Conservation (phyloP, 2,888 invertebrate genomes). For the Quadroppia sp. region DNA sequence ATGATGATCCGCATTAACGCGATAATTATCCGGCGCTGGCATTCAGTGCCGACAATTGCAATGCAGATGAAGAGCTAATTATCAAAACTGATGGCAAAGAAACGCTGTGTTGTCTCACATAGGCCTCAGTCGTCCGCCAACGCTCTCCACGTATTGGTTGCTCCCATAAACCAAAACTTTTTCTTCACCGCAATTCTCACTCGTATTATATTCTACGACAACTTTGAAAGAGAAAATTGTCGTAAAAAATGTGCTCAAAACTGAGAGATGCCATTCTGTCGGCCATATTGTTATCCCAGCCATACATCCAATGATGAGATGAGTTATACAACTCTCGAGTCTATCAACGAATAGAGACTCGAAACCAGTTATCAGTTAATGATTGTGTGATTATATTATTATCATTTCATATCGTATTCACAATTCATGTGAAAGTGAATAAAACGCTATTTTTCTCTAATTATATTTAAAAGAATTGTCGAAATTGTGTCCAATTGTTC, state of each 20-base stretch:
- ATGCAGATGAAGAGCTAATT: conserved; percentile 33
- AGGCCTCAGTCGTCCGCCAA: conserved; percentile 8
- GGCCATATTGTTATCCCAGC: conserved; percentile 28
- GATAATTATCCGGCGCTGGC: conserved; percentile 20
- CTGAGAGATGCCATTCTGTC: not conserved
- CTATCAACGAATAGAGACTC: not conserved
- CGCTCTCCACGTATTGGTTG: not conserved
- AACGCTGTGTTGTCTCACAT: not conserved
- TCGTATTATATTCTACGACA: not conserved
- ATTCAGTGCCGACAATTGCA: not conserved
- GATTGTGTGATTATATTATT: conserved; percentile 18
- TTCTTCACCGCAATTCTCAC: not conserved
- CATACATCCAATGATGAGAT: not conserved
- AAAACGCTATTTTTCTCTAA: too few relatives aligned
- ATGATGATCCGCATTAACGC: conserved; percentile 26
- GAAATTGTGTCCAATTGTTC: not conserved
- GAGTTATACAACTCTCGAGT: conserved; percentile 16
- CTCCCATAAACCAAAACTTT: not conserved
- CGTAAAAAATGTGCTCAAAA: not conserved
- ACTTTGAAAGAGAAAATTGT: not conserved
- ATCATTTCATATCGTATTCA: not conserved
- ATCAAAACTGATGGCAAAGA: not conserved
- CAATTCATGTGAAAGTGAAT: not conserved
- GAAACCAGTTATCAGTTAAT: conserved; percentile 24
- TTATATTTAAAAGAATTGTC: too few relatives aligned